Evolutionary conservation across 2,113 vertebrate genomes (phyloP).

Genomic region (Megalops atlanticus): DNA sequence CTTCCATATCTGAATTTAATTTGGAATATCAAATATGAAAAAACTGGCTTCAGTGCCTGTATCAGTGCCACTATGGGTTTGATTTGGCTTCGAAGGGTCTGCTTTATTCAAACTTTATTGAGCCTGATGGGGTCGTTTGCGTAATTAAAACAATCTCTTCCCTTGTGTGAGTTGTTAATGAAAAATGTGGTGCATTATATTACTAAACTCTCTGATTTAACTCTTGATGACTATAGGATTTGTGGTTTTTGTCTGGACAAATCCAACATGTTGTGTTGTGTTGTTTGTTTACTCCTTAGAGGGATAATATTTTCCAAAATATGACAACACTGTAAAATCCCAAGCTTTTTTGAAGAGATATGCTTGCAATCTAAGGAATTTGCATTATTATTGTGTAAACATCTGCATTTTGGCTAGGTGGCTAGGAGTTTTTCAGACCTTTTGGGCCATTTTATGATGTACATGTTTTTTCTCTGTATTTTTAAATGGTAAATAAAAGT

Average conservation of each 20-base stretch:
- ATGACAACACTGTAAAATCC: not conserved
- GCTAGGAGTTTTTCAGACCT: not conserved
- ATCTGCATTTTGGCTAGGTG: no score
- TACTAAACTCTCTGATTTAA: slow-evolving; percentile 17
- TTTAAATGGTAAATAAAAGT: no score
- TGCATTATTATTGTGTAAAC: not conserved
- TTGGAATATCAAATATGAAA: slow-evolving; percentile 25
- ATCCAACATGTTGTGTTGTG: not conserved
- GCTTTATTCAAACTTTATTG: slow-evolving; percentile 18
- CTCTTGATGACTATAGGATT: not conserved
- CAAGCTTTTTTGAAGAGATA: not conserved
- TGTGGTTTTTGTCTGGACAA: slow-evolving; percentile 3
- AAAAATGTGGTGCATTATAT: slow-evolving; percentile 24
- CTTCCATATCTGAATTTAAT: slow-evolving; percentile 22
- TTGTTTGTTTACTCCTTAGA: not conserved
- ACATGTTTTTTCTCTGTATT: no score
- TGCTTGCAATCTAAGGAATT: not conserved
- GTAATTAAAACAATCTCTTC: slow-evolving; percentile 23
- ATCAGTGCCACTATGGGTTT: not conserved
- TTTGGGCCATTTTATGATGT: not conserved
- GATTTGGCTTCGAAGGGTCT: slow-evolving; percentile 2
- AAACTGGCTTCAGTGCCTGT: slow-evolving; percentile 1
- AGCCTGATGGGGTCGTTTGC: slow-evolving; percentile 23
- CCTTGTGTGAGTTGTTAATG: slow-evolving; percentile 11
- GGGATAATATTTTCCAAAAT: not conserved